phyloP scores from a whole-genome alignment of 2,113 vertebrate species.

The Calonectris borealis region DNA sequence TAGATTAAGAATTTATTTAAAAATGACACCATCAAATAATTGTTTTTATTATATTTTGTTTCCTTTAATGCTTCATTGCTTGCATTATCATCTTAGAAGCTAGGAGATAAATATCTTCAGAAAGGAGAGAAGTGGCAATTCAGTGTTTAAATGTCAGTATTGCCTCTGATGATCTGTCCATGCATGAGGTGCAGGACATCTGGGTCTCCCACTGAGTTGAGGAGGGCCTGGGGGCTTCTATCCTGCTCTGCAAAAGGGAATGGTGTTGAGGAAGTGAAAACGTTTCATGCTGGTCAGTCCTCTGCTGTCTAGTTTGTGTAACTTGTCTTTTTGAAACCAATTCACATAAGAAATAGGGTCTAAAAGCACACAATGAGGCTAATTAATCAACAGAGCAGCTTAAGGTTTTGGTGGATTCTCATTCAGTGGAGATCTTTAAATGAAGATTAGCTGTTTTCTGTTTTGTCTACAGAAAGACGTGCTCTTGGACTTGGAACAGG shows the following conservation, averaged over 20 bases:
- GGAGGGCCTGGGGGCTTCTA: neutral
- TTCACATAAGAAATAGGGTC: neutral
- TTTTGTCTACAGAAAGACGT: neutral
- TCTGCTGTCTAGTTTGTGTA: neutral
- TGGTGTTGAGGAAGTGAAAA: neutral
- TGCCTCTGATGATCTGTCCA: neutral
- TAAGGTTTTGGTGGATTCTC: neutral
- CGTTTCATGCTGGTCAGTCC: neutral
- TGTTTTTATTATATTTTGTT: neutral
- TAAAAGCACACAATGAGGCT: neutral
- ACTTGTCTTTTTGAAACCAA: neutral
- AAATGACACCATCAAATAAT: neutral
- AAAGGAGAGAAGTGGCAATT: neutral
- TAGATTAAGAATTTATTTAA: slow-evolving; percentile 18
- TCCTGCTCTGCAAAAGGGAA: neutral
- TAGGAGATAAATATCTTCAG: neutral
- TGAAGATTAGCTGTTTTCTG: neutral
- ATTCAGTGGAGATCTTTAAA: neutral
- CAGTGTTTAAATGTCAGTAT: neutral
- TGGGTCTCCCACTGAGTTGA: neutral
- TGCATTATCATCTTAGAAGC: neutral
- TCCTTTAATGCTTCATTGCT: neutral
- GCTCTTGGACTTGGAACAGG: neutral
- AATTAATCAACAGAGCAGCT: neutral
- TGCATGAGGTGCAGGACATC: neutral